phyloP scores from a whole-genome alignment of 64 coral and sea anemone species.

The Astreopora myriophthalma region DNA sequence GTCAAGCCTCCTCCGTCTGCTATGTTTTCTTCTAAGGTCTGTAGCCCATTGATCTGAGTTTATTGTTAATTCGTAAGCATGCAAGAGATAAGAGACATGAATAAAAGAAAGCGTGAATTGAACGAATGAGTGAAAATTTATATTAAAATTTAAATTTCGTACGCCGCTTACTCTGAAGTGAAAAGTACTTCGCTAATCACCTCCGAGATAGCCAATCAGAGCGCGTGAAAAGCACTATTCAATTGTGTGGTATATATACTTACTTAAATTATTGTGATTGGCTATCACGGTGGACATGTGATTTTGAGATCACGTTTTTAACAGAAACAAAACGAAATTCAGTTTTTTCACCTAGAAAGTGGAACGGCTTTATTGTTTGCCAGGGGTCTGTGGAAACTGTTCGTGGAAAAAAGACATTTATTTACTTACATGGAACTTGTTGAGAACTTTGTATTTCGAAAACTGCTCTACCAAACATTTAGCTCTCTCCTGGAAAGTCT shows the following conservation, averaged over 20 bases:
- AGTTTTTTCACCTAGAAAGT: too few species aligned
- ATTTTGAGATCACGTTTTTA: neutral
- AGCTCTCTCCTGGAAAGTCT: constrained; percentile 81
- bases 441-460: constrained; percentile 90
- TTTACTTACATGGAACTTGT: constrained; percentile 86
- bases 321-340: too few species aligned
- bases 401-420: neutral
- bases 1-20: constrained; percentile 24
- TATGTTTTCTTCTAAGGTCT: constrained; percentile 29
- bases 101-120: neutral
- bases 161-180: too few species aligned
- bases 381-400: too few species aligned
- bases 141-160: too few species aligned
- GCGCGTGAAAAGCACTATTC: too few species aligned
- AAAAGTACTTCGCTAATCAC: too few species aligned
- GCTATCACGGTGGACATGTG: neutral
- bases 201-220: too few species aligned
- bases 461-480: constrained; percentile 96
- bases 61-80: neutral
- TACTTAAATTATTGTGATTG: neutral
- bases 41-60: constrained; percentile 16
- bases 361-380: too few species aligned
- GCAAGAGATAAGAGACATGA: neutral
- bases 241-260: too few species aligned
- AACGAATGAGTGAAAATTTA: neutral